Base-by-base conservation (phyloP, 2,113 vertebrate species). In the Muscicapa adusta region DNA sequence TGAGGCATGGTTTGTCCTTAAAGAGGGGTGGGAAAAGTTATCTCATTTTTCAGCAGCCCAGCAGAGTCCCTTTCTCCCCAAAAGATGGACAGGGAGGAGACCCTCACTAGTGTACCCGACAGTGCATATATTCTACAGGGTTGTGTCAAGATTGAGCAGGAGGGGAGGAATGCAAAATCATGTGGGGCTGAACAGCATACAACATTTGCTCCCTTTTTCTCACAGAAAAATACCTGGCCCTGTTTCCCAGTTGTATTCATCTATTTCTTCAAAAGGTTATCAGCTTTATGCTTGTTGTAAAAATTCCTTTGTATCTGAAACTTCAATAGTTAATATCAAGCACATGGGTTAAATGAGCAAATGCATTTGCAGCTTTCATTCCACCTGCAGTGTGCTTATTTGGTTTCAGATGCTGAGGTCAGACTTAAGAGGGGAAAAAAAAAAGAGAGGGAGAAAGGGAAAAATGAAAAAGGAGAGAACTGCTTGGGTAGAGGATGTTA, bases 311-410 rank as follows among this genome's bases (percentile, higher is more conserved):
- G 66, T 76, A 89, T 94, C 51, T 67, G 84, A 96, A 96, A 93
- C 61, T 85, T 81, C 60, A 95, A 86, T 31, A 91, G 95, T 97
- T 97, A 97, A 97, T 95, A 94, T 85, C 66, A 90, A 97, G 68
- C 70, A 75, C 54, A 77, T 80, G 88, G 93, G 88, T 97, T 97
- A 97, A 96, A 96, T 62, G 65, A 89, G 77, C 75, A 97, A 96
- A 96, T 91, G 92, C 74, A 92, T 93, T 93, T 94, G 70, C 91
- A 97, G 96, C 89, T 88, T 95, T 92, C 86, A 85, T 78, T 91
- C 96, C 43, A 93, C 77, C 90, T 78, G 95, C 88, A 96, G 82
- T 85, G 78, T 91, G 94, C 97, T 97, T 96, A 94, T 96, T 96
- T 89, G 67, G 79, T 93, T 97, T 97, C 95, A 91, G 82, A 95